phyloP scores from a whole-genome alignment of 2,888 invertebrate genomes.

The Gymnoscelis rufifasciata region DNA sequence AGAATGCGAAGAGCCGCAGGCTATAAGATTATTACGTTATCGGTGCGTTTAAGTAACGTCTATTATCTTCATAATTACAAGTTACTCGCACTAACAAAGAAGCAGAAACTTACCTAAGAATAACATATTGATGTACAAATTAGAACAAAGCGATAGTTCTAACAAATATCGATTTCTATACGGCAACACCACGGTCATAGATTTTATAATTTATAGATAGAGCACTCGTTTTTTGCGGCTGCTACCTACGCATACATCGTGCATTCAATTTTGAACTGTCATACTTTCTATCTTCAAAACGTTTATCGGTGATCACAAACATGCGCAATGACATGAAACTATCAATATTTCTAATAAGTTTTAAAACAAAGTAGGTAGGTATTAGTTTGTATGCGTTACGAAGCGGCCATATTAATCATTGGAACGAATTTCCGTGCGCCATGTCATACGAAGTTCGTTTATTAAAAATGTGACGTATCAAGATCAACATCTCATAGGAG shows the following conservation, averaged over 20 bases:
- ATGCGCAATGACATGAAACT: conserved; percentile 76
- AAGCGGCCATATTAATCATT: conserved; percentile 76
- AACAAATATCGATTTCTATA: conserved; percentile 4
- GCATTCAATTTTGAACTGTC: conserved; percentile 65
- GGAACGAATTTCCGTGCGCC: conserved; percentile 76
- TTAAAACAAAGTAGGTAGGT: conserved; percentile 64
- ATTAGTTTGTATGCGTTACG: conserved; percentile 66
- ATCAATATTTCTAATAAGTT: conserved; percentile 79
- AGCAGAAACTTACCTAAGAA: conserved; percentile 19
- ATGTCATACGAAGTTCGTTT: conserved; percentile 77
- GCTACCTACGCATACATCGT: conserved; percentile 55
- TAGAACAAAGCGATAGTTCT: conserved; percentile 24
- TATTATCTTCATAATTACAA: conserved; percentile 57
- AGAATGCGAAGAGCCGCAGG: conserved; percentile 59
- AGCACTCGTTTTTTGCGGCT: conserved; percentile 46
- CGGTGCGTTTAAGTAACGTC: conserved; percentile 39
- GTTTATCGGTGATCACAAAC: conserved; percentile 74
- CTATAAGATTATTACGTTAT: conserved; percentile 67
- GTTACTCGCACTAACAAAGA: conserved; percentile 15
- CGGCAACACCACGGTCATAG: conserved; percentile 20
- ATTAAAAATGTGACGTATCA: conserved; percentile 80
- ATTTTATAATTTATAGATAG: conserved; percentile 48
- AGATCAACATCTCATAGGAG: conserved; percentile 75
- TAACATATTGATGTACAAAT: conserved; percentile 26
- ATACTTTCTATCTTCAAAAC: conserved; percentile 69